Conservation (phyloP, 2,113 vertebrate species). For the Sander lucioperca region DNA sequence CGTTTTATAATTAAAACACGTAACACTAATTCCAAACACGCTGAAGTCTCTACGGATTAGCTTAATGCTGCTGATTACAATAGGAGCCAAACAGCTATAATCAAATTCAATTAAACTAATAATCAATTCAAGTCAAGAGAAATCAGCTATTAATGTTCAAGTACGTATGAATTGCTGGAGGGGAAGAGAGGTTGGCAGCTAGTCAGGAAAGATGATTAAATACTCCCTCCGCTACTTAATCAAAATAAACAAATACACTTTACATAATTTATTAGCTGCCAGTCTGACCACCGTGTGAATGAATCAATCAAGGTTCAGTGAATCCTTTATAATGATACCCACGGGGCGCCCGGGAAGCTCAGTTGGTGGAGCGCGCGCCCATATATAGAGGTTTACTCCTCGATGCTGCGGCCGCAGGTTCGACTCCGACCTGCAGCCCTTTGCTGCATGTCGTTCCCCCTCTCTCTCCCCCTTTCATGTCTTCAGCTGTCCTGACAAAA, state of each 20-base stretch:
- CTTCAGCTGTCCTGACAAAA: too few species aligned
- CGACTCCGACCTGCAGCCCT: too few species aligned
- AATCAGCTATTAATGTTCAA: not conserved
- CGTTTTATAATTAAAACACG: not conserved
- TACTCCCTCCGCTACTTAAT: constrained; percentile 4
- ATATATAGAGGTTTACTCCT: too few species aligned
- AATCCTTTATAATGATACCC: not conserved
- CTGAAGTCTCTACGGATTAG: not conserved
- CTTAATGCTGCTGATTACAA: constrained; percentile 8
- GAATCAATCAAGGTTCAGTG: not conserved
- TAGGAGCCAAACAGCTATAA: not conserved
- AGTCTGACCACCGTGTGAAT: not conserved
- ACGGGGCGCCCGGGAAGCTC: too few species aligned
- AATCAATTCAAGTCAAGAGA: constrained; percentile 4
- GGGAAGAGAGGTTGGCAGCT: not conserved
- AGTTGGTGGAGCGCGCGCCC: too few species aligned
- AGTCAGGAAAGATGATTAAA: constrained; percentile 19
- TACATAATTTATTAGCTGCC: not conserved
- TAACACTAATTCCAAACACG: not conserved
- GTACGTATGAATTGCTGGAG: not conserved
- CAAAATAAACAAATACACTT: constrained; percentile 14
- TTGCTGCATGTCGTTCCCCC: too few species aligned
- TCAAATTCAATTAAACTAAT: constrained; percentile 20
- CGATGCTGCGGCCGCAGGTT: too few species aligned
- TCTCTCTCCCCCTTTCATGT: too few species aligned